Evolutionary conservation across 2,888 invertebrate species (phyloP).

Genomic region (Electrophaes corylata): DNA sequence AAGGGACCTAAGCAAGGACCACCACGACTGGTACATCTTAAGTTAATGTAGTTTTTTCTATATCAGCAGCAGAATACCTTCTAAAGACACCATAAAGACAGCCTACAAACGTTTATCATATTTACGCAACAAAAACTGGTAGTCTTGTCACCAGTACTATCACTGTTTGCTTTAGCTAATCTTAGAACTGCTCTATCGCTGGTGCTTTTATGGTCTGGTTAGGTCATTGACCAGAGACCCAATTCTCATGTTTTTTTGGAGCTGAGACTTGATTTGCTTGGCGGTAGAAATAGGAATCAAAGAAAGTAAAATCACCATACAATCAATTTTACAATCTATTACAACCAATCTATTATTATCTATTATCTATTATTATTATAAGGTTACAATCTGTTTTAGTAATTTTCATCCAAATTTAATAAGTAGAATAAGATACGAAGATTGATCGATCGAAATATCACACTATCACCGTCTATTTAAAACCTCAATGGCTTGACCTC

Average conservation of each 20-base stretch:
- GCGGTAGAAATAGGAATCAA: too few relatives aligned
- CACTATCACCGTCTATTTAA: not conserved
- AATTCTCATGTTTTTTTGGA: too few relatives aligned
- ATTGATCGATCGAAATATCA: not conserved
- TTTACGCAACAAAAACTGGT: constrained; percentile 39
- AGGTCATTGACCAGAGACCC: constrained; percentile 10
- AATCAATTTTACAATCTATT: too few relatives aligned
- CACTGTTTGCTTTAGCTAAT: constrained; percentile 32
- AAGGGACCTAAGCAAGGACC: too few relatives aligned
- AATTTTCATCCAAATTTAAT: not conserved
- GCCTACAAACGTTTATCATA: constrained; percentile 19
- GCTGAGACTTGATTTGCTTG: too few relatives aligned
- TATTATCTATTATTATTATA: too few relatives aligned
- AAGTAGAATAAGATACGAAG: not conserved
- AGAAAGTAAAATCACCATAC: too few relatives aligned
- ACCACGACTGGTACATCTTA: too few relatives aligned
- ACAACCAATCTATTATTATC: too few relatives aligned
- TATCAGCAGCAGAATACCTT: too few relatives aligned
- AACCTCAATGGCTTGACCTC: constrained; percentile 13
- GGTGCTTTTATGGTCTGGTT: constrained; percentile 8
- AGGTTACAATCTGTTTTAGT: not conserved
- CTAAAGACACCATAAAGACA: constrained; percentile 19
- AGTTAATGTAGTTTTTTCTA: too few relatives aligned
- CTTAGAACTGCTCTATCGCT: constrained; percentile 10
- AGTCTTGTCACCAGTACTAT: constrained; percentile 30